These are phyloP conservation scores for Micromesistius poutassou DNA, from an alignment of 2,797 vertebrate genomes.

Conservation along the genomic window DNA sequence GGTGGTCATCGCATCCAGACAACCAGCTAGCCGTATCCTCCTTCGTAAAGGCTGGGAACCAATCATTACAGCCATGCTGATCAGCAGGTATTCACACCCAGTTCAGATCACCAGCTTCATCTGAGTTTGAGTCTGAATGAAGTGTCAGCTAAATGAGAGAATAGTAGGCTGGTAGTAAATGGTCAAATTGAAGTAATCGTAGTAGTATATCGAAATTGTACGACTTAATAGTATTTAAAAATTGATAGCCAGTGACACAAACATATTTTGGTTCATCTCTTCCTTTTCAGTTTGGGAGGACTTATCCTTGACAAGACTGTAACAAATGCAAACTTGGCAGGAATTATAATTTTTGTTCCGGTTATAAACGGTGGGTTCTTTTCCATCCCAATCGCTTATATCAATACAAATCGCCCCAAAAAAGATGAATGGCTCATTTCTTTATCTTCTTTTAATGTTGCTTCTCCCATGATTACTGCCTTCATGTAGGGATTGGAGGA, in stretches of 20 bases:
- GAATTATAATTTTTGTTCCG: conserved; percentile 89
- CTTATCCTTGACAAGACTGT: conserved; percentile 92
- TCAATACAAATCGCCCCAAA: neutral
- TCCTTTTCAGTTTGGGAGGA: conserved; percentile 83
- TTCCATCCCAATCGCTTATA: neutral
- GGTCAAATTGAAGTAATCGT: neutral
- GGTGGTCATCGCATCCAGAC: conserved; percentile 83
- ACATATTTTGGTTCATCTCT: conserved; percentile 7
- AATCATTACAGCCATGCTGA: conserved; percentile 89
- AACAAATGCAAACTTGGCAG: conserved; percentile 86
- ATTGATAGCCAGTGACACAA: too few species aligned
- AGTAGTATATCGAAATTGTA: neutral
- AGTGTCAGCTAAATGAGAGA: neutral
- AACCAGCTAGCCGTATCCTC: conserved; percentile 85
- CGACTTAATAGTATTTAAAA: neutral
- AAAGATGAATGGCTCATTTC: neutral
- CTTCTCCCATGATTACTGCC: conserved; percentile 9
- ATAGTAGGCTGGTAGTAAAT: neutral
- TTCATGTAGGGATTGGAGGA: conserved; percentile 84
- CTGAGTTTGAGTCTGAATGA: neutral
- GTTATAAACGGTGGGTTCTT: conserved; percentile 89
- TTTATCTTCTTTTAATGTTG: neutral
- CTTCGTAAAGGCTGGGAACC: conserved; percentile 92
- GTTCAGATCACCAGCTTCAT: neutral
- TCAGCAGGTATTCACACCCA: conserved; percentile 81